These are phyloP conservation scores for Mus musculus DNA, from an alignment of 2,113 vertebrate species.

Conservation along the genomic window GRCm39 chr15:14451001-14451500, in stretches of 20 bases:
- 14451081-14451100: not conserved
- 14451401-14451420: not conserved
- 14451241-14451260: too few species aligned
- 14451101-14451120: not conserved
- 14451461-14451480: not conserved
- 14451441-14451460: not conserved
- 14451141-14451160: not conserved
- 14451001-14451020: not conserved
- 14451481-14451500: not conserved
- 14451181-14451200: not conserved
- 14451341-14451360: not conserved
- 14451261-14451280: too few species aligned
- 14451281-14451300: too few species aligned
- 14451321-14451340: not conserved
- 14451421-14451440: not conserved
- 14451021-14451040: constrained; percentile 40
- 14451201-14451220: not conserved
- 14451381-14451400: not conserved
- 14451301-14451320: not conserved
- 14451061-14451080: not conserved
- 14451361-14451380: not conserved
- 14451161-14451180: not conserved
- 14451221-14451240: not conserved
- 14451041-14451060: not conserved
- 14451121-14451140: not conserved